Percentiles rank a stretch among this genome's conserved stretches.
phyloP scores from a whole-genome alignment of 2,888 invertebrate species.

The Spisula solida region DNA sequence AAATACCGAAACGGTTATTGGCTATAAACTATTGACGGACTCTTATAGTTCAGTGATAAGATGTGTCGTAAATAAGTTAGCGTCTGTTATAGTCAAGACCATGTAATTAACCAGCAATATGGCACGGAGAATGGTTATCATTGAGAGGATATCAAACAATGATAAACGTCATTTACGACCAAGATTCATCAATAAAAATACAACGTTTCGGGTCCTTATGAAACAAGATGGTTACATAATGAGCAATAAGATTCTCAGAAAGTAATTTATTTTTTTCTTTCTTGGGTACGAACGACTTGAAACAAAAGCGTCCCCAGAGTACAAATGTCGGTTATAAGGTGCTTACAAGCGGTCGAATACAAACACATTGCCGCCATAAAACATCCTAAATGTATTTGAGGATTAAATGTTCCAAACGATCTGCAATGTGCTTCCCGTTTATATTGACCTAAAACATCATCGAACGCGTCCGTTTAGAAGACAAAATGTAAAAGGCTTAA shows the following conservation, averaged over 20 bases:
- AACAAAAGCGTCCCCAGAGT: neutral
- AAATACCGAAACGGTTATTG: neutral
- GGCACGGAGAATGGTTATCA: neutral
- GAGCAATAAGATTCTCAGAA: neutral
- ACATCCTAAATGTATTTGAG: no score
- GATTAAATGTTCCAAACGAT: no score
- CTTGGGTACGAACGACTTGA: neutral
- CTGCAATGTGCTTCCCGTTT: no score
- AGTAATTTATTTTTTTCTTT: neutral
- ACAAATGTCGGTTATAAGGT: neutral
- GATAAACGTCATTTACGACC: neutral
- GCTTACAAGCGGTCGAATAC: neutral
- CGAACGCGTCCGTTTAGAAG: no score
- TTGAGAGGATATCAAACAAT: neutral
- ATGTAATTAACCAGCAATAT: neutral
- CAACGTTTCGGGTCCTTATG: neutral
- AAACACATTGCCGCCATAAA: no score
- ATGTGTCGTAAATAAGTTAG: neutral
- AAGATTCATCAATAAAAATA: neutral
- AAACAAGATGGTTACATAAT: neutral
- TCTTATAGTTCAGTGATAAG: neutral
- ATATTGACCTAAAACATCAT: no score
- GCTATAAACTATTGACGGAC: neutral
- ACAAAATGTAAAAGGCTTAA: no score
- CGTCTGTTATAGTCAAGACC: neutral